A percentile compares a stretch with the other conserved stretches of the same genome.
phyloP scores from a whole-genome alignment of 1,140 invertebrate species.

The Agrypnia vestita region DNA sequence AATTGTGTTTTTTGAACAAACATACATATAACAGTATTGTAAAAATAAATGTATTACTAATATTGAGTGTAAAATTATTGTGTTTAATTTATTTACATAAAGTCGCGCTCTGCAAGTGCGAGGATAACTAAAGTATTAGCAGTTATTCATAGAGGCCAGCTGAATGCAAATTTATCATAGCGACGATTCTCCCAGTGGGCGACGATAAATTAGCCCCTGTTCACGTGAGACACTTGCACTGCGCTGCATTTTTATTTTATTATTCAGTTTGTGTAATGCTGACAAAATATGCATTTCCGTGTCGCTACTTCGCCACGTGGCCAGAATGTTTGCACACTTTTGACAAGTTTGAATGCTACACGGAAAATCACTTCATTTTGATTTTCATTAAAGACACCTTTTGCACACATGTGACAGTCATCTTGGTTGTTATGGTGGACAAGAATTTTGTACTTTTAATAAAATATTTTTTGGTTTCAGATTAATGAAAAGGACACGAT shows the following conservation, averaged over 20 bases:
- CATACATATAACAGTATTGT: too few relatives aligned
- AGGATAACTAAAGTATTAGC: conserved; percentile 11
- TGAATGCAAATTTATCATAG: conserved; percentile 38
- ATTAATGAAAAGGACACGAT: too few relatives aligned
- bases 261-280: conserved; percentile 15
- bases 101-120: not conserved
- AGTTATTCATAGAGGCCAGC: conserved; percentile 3
- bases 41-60: too few relatives aligned
- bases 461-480: too few relatives aligned
- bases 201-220: conserved; percentile 49
- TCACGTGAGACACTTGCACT: conserved; percentile 42
- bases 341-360: not conserved
- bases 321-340: conserved; percentile 4
- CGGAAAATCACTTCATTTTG: conserved; percentile 17
- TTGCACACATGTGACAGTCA: too few relatives aligned
- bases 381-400: not conserved
- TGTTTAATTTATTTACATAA: not conserved
- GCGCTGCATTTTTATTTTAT: conserved; percentile 24
- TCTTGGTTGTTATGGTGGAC: too few relatives aligned
- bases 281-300: conserved; percentile 46
- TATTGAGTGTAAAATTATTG: too few relatives aligned
- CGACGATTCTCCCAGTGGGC: conserved; percentile 45
- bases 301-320: conserved; percentile 40
- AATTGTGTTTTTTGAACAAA: too few relatives aligned
- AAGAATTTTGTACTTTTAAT: too few relatives aligned